Evolutionary conservation across 2,888 invertebrate species (phyloP).

Genomic region (Rhamphomyia laevipes): DNA sequence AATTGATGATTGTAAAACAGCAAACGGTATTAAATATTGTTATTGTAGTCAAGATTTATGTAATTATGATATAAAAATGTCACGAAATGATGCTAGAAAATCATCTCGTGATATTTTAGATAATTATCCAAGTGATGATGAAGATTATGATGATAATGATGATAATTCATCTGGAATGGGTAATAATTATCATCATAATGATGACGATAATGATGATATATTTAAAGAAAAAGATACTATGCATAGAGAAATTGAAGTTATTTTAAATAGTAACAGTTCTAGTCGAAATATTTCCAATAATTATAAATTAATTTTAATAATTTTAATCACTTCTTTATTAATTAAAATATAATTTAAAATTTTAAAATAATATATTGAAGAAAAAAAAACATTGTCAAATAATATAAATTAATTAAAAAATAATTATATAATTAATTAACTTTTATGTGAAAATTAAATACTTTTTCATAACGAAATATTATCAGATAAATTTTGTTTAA

Average conservation of each 20-base stretch:
- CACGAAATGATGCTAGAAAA: slow-evolving; percentile 13
- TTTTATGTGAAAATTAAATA: no score
- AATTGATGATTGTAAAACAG: slow-evolving; percentile 17
- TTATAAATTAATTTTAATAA: no score
- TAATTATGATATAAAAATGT: slow-evolving; percentile 10
- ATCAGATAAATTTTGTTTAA: no score
- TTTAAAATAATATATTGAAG: no score
- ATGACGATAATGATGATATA: neutral
- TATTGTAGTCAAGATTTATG: slow-evolving; percentile 16
- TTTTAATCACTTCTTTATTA: no score
- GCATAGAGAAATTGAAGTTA: slow-evolving; percentile 1
- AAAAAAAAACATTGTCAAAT: no score
- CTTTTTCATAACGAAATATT: no score
- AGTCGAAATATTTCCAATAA: neutral
- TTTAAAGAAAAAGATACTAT: neutral
- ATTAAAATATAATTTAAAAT: no score
- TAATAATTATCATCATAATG: neutral
- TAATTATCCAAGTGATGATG: slow-evolving; percentile 14
- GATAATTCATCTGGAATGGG: neutral
- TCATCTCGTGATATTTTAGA: slow-evolving; percentile 6
- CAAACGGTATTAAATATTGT: slow-evolving; percentile 16
- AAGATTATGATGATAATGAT: slow-evolving; percentile 9
- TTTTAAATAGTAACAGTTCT: neutral
- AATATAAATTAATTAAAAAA: no score
- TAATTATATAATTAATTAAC: no score